phyloP scores from a whole-genome alignment of 2,797 vertebrate genomes.

The Helostoma temminkii region DNA sequence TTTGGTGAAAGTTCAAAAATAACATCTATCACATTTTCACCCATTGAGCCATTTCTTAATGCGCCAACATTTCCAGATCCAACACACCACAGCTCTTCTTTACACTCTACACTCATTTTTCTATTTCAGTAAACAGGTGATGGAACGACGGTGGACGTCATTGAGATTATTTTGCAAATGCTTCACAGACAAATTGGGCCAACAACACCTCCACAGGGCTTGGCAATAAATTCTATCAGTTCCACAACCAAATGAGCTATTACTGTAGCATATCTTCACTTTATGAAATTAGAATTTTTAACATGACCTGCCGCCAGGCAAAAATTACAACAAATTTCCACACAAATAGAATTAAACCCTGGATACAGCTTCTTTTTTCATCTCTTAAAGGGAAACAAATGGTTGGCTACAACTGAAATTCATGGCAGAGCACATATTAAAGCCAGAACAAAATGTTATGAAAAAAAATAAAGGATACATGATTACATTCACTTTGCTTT shows the following conservation, averaged over 20 bases:
- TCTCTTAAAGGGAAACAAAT: conserved; percentile 57
- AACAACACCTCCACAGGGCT: conserved; percentile 25
- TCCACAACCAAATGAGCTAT: conserved; percentile 53
- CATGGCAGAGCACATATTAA: conserved; percentile 54
- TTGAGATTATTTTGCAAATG: background rate
- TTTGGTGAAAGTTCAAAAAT: too few species aligned
- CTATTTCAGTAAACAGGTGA: conserved; percentile 10
- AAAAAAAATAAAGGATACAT: conserved; percentile 46
- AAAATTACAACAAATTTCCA: conserved; percentile 58
- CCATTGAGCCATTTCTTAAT: background rate
- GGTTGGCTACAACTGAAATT: conserved; percentile 54
- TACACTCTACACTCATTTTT: background rate
- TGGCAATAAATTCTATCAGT: conserved; percentile 5
- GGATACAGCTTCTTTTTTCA: conserved; percentile 19
- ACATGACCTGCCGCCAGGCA: conserved; percentile 47
- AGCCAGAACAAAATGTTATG: conserved; percentile 66
- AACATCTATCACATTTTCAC: background rate
- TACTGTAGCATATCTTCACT: conserved; percentile 81
- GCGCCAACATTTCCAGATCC: background rate
- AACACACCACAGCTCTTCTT: background rate
- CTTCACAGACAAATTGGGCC: conserved; percentile 28
- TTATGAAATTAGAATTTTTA: conserved; percentile 53
- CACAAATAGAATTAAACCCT: conserved; percentile 63
- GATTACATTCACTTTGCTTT: conserved; percentile 86
- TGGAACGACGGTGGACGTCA: background rate